Evolutionary conservation across 2,797 vertebrate species (phyloP).

Genomic region (Masticophis lateralis): DNA sequence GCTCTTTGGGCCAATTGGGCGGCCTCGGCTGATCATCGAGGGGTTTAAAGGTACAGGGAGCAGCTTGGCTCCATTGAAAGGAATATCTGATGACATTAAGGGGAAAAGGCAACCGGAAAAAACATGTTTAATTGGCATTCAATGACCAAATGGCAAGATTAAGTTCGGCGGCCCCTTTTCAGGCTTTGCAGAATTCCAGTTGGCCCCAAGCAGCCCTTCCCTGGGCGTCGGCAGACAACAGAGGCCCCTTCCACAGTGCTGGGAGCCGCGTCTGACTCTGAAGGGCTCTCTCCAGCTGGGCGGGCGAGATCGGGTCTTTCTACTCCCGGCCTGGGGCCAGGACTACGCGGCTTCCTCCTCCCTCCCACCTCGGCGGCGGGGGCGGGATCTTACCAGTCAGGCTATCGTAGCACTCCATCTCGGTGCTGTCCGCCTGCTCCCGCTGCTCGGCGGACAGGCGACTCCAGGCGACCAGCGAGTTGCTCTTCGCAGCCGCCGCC

Average conservation of each 20-base stretch:
- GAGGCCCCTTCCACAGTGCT: not conserved
- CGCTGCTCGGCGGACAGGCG: constrained; percentile 82
- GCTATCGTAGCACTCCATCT: constrained; percentile 93
- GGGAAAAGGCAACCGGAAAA: not conserved
- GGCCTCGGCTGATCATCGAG: not conserved
- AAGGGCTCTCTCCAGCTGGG: not conserved
- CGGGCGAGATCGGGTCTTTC: too few species aligned
- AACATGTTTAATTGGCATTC: not conserved
- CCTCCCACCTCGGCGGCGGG: not conserved
- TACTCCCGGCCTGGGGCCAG: not conserved
- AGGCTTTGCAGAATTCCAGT: not conserved
- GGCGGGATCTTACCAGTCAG: constrained; percentile 79
- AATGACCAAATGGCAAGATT: not conserved
- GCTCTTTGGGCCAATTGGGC: not conserved
- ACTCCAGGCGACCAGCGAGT: constrained; percentile 75
- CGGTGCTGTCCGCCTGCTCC: constrained; percentile 85
- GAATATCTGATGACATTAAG: not conserved
- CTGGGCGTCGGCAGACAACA: not conserved
- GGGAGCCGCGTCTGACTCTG: not conserved
- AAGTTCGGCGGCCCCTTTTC: not conserved
- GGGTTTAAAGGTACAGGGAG: not conserved
- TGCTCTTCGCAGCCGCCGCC: constrained; percentile 64
- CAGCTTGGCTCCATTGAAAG: not conserved
- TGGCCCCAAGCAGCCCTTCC: not conserved
- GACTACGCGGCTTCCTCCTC: not conserved